Conservation (phyloP, 2,113 vertebrate species). For the Cephalopterus ornatus region DNA sequence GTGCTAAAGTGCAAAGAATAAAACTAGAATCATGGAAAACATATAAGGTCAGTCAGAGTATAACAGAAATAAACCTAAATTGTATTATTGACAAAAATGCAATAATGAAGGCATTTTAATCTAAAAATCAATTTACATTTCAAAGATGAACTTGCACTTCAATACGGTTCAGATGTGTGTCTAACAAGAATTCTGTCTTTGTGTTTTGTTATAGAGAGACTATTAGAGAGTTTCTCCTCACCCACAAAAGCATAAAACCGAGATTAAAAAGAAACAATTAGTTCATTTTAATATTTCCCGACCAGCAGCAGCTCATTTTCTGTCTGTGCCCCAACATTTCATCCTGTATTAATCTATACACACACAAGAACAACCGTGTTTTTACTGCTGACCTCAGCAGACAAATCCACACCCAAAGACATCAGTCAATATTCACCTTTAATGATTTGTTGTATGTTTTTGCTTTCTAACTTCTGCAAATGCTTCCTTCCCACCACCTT, state of each 20-base stretch:
- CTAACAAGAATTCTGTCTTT: background rate
- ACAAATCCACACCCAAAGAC: background rate
- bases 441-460: background rate
- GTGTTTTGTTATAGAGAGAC: background rate
- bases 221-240: background rate
- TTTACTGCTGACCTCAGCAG: constrained; percentile 4
- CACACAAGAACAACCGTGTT: background rate
- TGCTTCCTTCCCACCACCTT: background rate
- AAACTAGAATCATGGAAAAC: background rate
- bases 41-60: background rate
- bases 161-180: background rate
- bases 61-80: constrained; percentile 5
- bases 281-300: background rate
- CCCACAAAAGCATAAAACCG: background rate
- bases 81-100: constrained; percentile 33
- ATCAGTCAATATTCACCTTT: background rate
- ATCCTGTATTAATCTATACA: background rate
- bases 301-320: background rate
- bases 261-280: background rate
- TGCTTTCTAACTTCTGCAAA: background rate
- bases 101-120: constrained; percentile 50
- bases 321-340: background rate
- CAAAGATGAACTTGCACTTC: constrained; percentile 40
- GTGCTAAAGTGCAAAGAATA: background rate
- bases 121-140: constrained; percentile 58